Conservation (phyloP, 1,140 invertebrate species). For the Eurosta solidaginis region DNA sequence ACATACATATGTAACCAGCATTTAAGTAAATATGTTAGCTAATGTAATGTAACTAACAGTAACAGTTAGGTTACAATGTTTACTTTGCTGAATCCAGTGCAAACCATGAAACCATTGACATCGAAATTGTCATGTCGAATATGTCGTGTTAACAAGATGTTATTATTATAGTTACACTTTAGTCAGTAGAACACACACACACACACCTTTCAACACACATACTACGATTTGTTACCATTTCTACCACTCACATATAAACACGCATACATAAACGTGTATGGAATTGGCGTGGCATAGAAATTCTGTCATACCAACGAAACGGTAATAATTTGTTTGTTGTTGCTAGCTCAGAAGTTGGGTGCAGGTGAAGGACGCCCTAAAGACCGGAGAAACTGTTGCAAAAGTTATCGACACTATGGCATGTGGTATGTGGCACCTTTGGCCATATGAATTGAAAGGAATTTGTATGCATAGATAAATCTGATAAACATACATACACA, state of each 20-base stretch:
- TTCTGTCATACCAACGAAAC: background rate
- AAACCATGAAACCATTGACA: constrained; percentile 2
- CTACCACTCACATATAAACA: background rate
- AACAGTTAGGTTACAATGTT: background rate
- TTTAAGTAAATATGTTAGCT: background rate
- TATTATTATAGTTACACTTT: constrained; percentile 27
- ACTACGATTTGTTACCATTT: background rate
- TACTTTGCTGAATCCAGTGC: background rate
- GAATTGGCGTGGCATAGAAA: background rate
- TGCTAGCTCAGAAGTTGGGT: background rate
- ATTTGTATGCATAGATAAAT: background rate
- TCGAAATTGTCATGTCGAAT: constrained; percentile 24
- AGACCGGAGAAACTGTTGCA: background rate
- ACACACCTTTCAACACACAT: background rate
- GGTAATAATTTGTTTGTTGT: background rate
- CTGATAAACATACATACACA: background rate
- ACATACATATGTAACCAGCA: background rate
- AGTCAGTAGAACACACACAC: background rate
- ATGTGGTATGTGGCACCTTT: background rate
- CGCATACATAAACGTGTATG: background rate
- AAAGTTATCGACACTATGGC: background rate
- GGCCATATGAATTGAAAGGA: background rate
- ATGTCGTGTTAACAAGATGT: constrained; percentile 28
- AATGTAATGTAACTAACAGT: background rate
- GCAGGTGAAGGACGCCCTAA: background rate